phyloP scores from a whole-genome alignment of 2,113 vertebrate species.

The Diadophis punctatus region DNA sequence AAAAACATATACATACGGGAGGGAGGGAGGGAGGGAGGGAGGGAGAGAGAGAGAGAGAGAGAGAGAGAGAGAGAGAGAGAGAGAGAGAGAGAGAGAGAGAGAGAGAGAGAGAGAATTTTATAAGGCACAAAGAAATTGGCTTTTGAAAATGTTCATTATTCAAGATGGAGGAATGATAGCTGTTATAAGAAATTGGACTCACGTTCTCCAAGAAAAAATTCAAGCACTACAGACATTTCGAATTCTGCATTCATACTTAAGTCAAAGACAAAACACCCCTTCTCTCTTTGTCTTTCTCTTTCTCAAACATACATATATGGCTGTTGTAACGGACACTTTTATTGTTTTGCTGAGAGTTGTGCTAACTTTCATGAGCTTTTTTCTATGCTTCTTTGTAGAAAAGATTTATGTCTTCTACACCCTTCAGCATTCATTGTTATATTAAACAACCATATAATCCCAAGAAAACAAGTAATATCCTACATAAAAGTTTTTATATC shows the following conservation, averaged over 20 bases:
- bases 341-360: background rate
- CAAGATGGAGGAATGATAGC: background rate
- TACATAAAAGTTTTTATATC: slow-evolving; percentile 9
- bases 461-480: slow-evolving; percentile 18
- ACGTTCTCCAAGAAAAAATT: background rate
- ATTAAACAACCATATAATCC: background rate
- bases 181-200: background rate
- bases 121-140: background rate
- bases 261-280: background rate
- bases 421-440: slow-evolving; percentile 11
- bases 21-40: too few relatives aligned
- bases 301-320: background rate
- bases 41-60: too few relatives aligned
- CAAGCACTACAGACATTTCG: background rate
- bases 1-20: too few relatives aligned
- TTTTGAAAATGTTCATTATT: background rate
- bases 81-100: background rate
- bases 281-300: background rate
- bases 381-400: slow-evolving; percentile 7
- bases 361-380: background rate
- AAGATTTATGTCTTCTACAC: slow-evolving; percentile 20
- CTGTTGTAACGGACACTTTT: background rate
- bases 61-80: too few relatives aligned
- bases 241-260: background rate
- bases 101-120: background rate